Evolutionary conservation across 2,113 vertebrate species (phyloP).

Genomic region (Otis tarda): DNA sequence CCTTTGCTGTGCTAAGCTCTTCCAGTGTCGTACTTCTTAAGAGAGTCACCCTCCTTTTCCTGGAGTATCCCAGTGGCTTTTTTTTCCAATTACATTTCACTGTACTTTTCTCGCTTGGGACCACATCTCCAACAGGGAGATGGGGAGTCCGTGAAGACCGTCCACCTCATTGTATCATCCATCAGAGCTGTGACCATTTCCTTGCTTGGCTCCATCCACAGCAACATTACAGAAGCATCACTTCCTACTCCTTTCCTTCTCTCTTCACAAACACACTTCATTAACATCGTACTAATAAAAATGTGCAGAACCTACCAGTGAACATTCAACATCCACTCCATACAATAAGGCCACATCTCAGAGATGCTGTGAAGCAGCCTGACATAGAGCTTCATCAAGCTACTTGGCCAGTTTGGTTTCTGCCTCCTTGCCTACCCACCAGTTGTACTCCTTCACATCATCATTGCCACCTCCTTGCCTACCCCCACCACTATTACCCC

Average conservation of each 20-base stretch:
- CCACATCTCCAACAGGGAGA: background rate
- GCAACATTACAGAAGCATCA: background rate
- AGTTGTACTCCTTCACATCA: accelerated
- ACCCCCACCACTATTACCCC: background rate
- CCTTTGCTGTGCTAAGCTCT: background rate
- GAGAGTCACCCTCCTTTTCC: background rate
- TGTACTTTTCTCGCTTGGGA: background rate
- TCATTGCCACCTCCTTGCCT: background rate
- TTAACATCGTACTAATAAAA: background rate
- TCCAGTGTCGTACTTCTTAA: background rate
- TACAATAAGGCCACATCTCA: background rate
- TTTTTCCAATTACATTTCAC: background rate
- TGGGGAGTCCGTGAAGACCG: background rate
- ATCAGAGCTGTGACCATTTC: background rate
- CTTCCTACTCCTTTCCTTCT: background rate
- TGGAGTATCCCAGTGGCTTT: background rate
- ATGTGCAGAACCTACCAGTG: background rate
- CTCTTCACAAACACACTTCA: background rate
- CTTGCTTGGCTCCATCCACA: background rate
- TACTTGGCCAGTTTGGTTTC: background rate
- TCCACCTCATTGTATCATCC: background rate
- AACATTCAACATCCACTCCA: background rate
- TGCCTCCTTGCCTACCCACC: background rate
- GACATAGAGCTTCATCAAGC: background rate
- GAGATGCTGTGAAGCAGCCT: background rate